A percentile compares a stretch with the other conserved stretches of the same genome.
Conservation (phyloP, 2,113 vertebrate species). For the Oreochromis aureus region DNA sequence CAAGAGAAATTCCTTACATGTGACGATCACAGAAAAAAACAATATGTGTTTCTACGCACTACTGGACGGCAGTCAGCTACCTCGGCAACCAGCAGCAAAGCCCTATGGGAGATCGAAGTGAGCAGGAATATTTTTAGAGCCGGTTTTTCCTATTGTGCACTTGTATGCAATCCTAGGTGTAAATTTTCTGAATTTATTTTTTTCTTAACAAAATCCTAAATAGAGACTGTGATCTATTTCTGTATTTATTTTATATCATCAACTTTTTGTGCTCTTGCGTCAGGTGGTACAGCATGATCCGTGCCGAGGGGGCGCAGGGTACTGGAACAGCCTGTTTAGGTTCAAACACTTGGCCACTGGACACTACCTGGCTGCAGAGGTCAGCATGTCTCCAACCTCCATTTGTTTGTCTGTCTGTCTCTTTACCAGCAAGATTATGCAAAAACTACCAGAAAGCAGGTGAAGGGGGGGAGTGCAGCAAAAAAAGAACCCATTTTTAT, state of each 20-base stretch:
- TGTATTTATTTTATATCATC: neutral
- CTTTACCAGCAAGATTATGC: neutral
- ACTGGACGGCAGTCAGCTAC: slow-evolving; percentile 95
- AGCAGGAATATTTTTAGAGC: neutral
- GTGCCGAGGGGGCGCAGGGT: slow-evolving; percentile 91
- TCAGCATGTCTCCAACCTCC: slow-evolving; percentile 46
- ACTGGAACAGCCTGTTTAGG: slow-evolving; percentile 98
- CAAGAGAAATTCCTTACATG: slow-evolving; percentile 99
- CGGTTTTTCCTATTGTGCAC: neutral
- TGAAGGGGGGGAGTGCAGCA: neutral
- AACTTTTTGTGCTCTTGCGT: neutral
- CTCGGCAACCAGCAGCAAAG: slow-evolving; percentile 96
- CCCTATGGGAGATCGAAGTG: slow-evolving; percentile 97
- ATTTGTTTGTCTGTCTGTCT: neutral
- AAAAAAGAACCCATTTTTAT: neutral
- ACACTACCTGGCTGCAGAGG: slow-evolving; percentile 96
- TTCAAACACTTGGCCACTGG: slow-evolving; percentile 98
- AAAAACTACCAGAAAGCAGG: neutral
- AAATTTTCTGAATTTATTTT: neutral
- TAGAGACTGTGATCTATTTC: neutral
- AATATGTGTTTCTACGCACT: slow-evolving; percentile 94
- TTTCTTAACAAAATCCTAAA: neutral
- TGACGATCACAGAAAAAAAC: slow-evolving; percentile 94
- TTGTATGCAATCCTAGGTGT: neutral
- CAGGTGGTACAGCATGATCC: slow-evolving; percentile 94